A percentile compares a stretch with the other conserved stretches of the same genome.
Conservation (phyloP, 2,113 vertebrate genomes). For the Siniperca chuatsi region DNA sequence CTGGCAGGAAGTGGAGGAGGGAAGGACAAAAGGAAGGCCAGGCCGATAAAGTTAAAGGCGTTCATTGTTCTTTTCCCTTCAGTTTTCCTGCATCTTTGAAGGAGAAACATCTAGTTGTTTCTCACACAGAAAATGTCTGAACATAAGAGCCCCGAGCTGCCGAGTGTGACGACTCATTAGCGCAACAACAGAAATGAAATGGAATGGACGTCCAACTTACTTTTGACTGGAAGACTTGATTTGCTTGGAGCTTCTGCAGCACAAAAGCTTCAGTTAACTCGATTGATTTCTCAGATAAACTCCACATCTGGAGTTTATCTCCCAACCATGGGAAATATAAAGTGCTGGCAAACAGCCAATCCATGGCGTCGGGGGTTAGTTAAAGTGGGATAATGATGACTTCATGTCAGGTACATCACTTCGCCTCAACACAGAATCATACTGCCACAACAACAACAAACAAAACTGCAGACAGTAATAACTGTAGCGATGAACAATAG, state of each 20-base stretch:
- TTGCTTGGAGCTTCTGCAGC: conserved; percentile 23
- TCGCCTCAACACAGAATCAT: background rate
- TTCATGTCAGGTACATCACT: background rate
- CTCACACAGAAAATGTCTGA: background rate
- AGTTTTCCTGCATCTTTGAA: conserved; percentile 54
- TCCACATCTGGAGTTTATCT: background rate
- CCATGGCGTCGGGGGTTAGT: background rate
- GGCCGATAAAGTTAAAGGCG: conserved; percentile 25
- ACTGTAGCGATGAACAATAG: conserved; percentile 6
- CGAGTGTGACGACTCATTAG: conserved; percentile 57
- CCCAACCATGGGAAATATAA: background rate
- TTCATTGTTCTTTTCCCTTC: conserved; percentile 6
- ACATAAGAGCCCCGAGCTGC: conserved; percentile 30
- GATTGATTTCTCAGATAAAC: background rate
- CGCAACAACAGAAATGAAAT: conserved; percentile 18
- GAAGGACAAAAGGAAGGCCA: conserved; percentile 52
- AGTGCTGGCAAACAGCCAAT: conserved; percentile 22
- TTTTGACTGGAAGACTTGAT: conserved; percentile 18
- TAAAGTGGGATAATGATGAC: conserved; percentile 28
- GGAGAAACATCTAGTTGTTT: conserved; percentile 4
- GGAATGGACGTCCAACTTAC: conserved; percentile 7
- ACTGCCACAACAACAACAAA: conserved; percentile 14
- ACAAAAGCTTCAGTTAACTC: conserved; percentile 8
- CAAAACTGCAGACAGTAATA: background rate
- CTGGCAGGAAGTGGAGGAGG: conserved; percentile 49